Base-by-base conservation (phyloP, 2,888 invertebrate species). In the Ptilodon capucinus region DNA sequence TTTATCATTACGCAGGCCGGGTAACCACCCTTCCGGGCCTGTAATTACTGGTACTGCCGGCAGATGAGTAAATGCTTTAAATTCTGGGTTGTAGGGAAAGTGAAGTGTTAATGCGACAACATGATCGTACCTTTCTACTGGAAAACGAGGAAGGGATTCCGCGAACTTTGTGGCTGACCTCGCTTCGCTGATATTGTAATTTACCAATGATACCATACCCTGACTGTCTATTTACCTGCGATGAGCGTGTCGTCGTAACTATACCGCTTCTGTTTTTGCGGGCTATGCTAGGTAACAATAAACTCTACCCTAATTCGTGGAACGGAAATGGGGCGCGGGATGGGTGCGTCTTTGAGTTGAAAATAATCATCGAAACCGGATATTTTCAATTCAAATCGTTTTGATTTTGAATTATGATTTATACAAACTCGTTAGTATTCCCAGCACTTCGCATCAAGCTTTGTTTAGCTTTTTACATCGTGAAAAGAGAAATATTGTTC, bases 51-150 rank as follows among this genome's bases (percentile, higher is more conserved):
- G 72, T 74, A 75, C 74, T 76, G 76, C 80, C 82, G 84, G 87
- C 84, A 90, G 89, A 89, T 88, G 88, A 87, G 88, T 89, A 87
- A 86, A 87, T 82, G 85, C 81, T 71, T 85, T 81, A 82, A 85
- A 86, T 86, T 90, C 87, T 86, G 79, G 84, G 84, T 79, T 86
- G 76, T 67, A 73, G 84, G 79, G 89, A 89, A 90, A 90, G 90
- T 89, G 83, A 86, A 84, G 85, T 86, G 85, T 81, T 86, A 88
- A 86, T 86, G 75, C 78, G 86, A 88, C 88, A 83, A 76, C 77
- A 80, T 86, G 87, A 88, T 87, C 79, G 68, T 69, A 69, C 70
- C 66, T 70, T 74, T 75, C 73, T 68, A 71, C 72, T 63, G 66
- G 70, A 66, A 71, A 82, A 77, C 77, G 76, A 71, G 79, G 80